These are phyloP conservation scores for Zaprionus tsacasi DNA, from an alignment of 1,140 invertebrate species.

Conservation along the genomic window DNA sequence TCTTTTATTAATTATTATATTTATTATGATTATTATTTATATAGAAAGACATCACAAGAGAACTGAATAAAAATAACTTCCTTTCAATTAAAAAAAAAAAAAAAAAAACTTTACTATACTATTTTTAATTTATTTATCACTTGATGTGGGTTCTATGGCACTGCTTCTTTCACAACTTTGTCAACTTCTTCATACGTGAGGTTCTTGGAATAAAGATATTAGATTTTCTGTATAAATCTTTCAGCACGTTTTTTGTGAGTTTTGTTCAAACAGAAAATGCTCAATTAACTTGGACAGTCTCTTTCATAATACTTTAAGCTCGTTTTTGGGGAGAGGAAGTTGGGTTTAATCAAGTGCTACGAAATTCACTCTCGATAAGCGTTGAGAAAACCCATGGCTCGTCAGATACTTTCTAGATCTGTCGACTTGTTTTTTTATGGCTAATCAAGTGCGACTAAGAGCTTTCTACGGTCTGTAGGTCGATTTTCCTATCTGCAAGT, in stretches of 20 bases:
- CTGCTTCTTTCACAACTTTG: no score
- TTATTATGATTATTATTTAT: no score
- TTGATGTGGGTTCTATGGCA: neutral
- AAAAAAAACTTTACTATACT: no score
- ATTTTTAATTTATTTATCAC: neutral
- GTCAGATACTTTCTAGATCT: constrained; percentile 14
- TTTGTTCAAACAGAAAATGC: neutral
- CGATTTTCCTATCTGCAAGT: no score
- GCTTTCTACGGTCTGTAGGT: constrained; percentile 39
- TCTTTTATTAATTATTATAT: no score
- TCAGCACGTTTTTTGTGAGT: neutral
- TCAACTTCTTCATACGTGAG: neutral
- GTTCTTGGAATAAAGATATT: neutral
- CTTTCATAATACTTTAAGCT: neutral
- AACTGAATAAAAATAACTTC: neutral
- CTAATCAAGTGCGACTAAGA: constrained; percentile 41
- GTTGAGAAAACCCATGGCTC: neutral
- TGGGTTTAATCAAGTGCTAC: neutral
- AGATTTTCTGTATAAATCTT: no score
- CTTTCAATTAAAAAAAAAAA: no score
- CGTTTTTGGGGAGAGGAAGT: neutral
- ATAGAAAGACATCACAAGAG: neutral
- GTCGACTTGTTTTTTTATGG: constrained; percentile 35
- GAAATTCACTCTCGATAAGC: neutral
- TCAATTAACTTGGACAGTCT: neutral